Base-by-base conservation (phyloP, 2,797 vertebrate species). In the Myripristis jacobus region DNA sequence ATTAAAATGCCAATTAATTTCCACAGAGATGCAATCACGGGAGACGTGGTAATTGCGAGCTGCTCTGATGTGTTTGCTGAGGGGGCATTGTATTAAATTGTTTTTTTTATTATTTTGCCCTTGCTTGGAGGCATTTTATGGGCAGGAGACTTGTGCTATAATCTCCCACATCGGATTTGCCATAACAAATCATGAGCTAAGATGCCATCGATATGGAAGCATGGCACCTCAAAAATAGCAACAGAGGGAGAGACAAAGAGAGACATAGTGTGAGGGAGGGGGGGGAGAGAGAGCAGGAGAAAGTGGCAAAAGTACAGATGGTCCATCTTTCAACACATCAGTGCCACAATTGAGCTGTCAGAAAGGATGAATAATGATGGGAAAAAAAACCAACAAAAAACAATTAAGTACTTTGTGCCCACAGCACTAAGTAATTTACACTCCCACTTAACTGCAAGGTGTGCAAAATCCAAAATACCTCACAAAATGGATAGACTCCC, bases 341-440 rank as follows among this genome's bases (percentile, higher is more conserved):
- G 81, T 79, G 62, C 70, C 77, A 87, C 87, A 85, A 87, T 77
- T 79, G 84, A 89, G 90, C 87, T 88, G 91, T 91, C 90, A 76
- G 79, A 69, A 55, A 72, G 82, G 79, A 92, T 84, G 77, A 91
- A 80, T 87, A 86, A 88, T 79, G 77, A 87, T 74, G 72, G 87
- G 81, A 73, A 81, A 68, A 50, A 80, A 44, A 47, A 66, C 27
- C 3, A 62, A 3, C 3, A 62, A 54, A 77, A 79, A 88, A 89
- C 83, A 92, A 90, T 91, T 82, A 91, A 75, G 75, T 72, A 78
- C 52, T 85, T 80, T 85, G 70, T 60, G 79, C 79, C 77, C 68
- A 61, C 75, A 86, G 86, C 79, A 41, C 68, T 29, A 51, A 79
- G 64, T 76, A 12, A 87, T 91, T 89, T 80, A 85, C 60, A 79